Percentiles rank a stretch among this genome's conserved stretches.
These are phyloP conservation scores for Scolopax mira DNA, from an alignment of 2,113 vertebrate genomes.

Conservation along the genomic window DNA sequence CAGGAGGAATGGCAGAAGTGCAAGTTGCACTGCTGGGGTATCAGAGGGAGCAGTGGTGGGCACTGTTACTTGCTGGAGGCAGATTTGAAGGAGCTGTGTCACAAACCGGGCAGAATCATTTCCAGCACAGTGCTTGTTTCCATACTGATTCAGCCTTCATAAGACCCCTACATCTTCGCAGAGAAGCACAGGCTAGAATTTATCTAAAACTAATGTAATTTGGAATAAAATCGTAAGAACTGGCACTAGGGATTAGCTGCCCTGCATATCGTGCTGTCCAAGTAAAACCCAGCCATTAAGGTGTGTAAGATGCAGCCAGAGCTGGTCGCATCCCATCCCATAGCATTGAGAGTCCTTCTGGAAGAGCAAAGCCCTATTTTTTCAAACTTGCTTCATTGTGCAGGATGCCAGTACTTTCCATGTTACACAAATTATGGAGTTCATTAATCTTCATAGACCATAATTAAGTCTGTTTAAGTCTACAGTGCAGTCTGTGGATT, in stretches of 20 bases:
- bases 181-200: not conserved
- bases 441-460: slow-evolving; percentile 2
- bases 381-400: not conserved
- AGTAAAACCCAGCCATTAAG: not conserved
- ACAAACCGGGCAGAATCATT: not conserved
- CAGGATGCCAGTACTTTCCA: not conserved
- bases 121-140: not conserved
- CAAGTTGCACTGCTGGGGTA: not conserved
- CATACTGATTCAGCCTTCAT: not conserved
- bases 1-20: not conserved
- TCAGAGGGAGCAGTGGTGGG: not conserved
- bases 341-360: not conserved
- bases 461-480: slow-evolving; percentile 13
- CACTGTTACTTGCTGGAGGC: not conserved
- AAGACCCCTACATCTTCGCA: not conserved
- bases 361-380: not conserved
- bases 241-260: not conserved
- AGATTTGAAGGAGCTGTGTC: not conserved
- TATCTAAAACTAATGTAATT: not conserved
- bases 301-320: not conserved
- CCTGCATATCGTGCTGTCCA: not conserved
- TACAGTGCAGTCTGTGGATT: not conserved
- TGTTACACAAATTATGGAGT: not conserved
- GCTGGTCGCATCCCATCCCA: not conserved
- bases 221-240: not conserved